Percentiles rank a stretch among this genome's conserved stretches.
Evolutionary conservation across 2,797 vertebrate species (phyloP).

Genomic region (Ctenochaetus hawaiiensis): DNA sequence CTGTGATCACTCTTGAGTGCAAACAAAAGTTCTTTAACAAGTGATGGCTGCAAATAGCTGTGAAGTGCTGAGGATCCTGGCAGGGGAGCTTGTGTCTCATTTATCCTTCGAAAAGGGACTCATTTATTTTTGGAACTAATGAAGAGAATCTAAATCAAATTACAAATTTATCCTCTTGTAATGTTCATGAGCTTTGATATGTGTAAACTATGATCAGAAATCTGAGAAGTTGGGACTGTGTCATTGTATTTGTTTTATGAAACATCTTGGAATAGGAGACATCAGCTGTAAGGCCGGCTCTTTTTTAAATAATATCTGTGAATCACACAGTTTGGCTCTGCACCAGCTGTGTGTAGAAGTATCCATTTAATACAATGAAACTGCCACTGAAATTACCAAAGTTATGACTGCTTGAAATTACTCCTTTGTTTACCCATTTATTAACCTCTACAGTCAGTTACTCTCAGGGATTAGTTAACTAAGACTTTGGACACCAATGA

Average conservation of each 20-base stretch:
- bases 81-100: slow-evolving; percentile 28
- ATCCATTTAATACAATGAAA: slow-evolving; percentile 7
- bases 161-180: slow-evolving; percentile 14
- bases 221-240: background rate
- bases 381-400: slow-evolving; percentile 9
- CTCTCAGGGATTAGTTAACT: background rate
- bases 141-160: slow-evolving; percentile 23
- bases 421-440: slow-evolving; percentile 3
- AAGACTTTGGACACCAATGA: background rate
- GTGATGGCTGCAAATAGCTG: slow-evolving; percentile 27
- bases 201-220: slow-evolving; percentile 4
- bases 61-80: slow-evolving; percentile 28
- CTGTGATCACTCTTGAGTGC: slow-evolving; percentile 38
- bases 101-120: slow-evolving; percentile 20
- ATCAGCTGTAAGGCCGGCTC: background rate
- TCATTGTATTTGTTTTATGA: slow-evolving; percentile 27
- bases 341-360: slow-evolving; percentile 31
- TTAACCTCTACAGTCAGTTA: background rate
- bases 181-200: slow-evolving; percentile 21
- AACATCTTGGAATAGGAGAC: slow-evolving; percentile 17
- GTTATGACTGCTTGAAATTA: slow-evolving; percentile 20
- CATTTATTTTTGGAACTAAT: slow-evolving; percentile 45
- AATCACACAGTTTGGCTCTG: slow-evolving; percentile 11
- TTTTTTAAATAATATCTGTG: background rate
- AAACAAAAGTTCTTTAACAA: slow-evolving; percentile 30